phyloP scores from a whole-genome alignment of 1,140 invertebrate species.

The Battus philenor region DNA sequence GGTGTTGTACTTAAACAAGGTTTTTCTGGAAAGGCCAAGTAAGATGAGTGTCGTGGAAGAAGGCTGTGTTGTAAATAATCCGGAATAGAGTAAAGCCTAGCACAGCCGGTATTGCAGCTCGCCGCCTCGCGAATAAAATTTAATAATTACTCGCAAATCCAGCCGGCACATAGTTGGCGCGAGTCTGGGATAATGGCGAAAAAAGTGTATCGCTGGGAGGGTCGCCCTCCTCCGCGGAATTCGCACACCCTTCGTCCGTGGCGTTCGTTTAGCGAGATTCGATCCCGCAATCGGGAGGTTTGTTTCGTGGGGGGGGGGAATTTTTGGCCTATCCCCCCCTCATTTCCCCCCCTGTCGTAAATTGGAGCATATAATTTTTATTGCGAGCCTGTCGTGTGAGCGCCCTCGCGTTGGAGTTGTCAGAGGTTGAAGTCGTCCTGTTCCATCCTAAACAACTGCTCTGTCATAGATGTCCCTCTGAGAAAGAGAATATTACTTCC shows the following conservation, averaged over 20 bases:
- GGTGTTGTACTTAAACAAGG: too few relatives aligned
- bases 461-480: too few relatives aligned
- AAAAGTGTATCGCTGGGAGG: constrained; percentile 61
- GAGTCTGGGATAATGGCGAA: constrained; percentile 62
- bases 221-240: constrained; percentile 47
- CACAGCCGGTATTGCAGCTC: constrained; percentile 19
- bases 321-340: constrained; percentile 45
- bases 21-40: too few relatives aligned
- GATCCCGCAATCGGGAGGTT: constrained; percentile 64
- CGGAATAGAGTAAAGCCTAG: background rate
- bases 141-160: constrained; percentile 63
- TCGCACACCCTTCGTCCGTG: constrained; percentile 40
- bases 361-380: constrained; percentile 76
- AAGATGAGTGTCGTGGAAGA: too few relatives aligned
- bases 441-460: too few relatives aligned
- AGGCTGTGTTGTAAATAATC: too few relatives aligned
- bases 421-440: too few relatives aligned
- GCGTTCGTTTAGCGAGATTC: constrained; percentile 70
- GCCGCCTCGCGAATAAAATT: constrained; percentile 29
- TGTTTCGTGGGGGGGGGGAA: constrained; percentile 36
- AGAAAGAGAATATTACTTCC: too few relatives aligned
- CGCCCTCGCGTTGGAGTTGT: constrained; percentile 46
- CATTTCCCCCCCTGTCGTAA: constrained; percentile 60
- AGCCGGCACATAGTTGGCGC: constrained; percentile 59
- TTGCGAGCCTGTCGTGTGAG: constrained; percentile 67